Conservation (phyloP, 2,888 invertebrate species). For the Archaeoteleia sp. region DNA sequence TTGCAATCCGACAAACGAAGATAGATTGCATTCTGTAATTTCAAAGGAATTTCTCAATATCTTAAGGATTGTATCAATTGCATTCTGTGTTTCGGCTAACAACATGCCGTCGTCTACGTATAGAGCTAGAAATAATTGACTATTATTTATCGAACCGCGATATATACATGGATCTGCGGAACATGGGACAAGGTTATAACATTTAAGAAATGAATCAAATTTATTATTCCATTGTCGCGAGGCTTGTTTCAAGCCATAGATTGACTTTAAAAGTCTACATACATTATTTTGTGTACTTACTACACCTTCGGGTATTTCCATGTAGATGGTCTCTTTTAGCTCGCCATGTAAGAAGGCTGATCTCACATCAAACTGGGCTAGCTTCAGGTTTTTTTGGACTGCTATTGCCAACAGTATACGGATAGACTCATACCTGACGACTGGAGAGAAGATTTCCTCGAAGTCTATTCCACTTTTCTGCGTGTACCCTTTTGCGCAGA, state of each 20-base stretch:
- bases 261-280: slow-evolving; percentile 57
- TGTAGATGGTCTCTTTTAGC: slow-evolving; percentile 62
- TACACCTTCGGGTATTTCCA: slow-evolving; percentile 66
- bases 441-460: slow-evolving; percentile 62
- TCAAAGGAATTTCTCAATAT: slow-evolving; percentile 14
- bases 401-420: slow-evolving; percentile 56
- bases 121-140: slow-evolving; percentile 56
- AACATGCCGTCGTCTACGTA: slow-evolving; percentile 66
- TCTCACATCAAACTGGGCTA: slow-evolving; percentile 61
- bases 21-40: slow-evolving; percentile 10
- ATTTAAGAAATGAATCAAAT: slow-evolving; percentile 58
- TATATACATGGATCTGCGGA: slow-evolving; percentile 64
- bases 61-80: slow-evolving; percentile 10
- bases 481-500: slow-evolving; percentile 21
- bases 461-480: slow-evolving; percentile 20
- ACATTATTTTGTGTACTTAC: slow-evolving; percentile 38
- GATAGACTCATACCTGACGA: slow-evolving; percentile 58
- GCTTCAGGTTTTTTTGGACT: slow-evolving; percentile 22
- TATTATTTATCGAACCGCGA: slow-evolving; percentile 33
- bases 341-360: slow-evolving; percentile 64
- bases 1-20: slow-evolving; percentile 27
- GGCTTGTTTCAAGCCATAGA: slow-evolving; percentile 70
- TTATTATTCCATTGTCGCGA: slow-evolving; percentile 65
- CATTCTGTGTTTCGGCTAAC: slow-evolving; percentile 11
- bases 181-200: slow-evolving; percentile 57